phyloP scores from a whole-genome alignment of 2,797 vertebrate species.

The Bradypodion pumilum region DNA sequence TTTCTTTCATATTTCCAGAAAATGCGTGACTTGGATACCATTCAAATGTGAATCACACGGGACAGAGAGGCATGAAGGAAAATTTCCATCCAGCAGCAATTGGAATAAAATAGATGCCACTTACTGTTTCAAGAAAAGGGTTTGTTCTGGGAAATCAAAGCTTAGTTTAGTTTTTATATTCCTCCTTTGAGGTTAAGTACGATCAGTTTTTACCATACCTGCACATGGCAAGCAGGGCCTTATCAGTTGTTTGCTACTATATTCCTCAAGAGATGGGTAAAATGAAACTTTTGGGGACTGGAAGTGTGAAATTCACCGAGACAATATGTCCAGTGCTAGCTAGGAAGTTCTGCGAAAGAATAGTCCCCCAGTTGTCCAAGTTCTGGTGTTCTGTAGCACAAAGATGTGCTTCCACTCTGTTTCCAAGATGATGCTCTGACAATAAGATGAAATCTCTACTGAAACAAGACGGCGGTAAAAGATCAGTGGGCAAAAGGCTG shows the following conservation, averaged over 20 bases:
- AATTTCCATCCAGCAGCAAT: neutral
- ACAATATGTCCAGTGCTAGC: too few species aligned
- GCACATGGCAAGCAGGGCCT: neutral
- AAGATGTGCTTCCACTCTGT: neutral
- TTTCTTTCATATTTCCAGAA: neutral
- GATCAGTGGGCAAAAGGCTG: neutral
- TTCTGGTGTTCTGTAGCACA: neutral
- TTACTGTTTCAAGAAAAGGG: too few species aligned
- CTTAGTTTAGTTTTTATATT: neutral
- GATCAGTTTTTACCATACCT: neutral
- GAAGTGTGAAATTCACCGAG: too few species aligned
- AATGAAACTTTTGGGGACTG: too few species aligned
- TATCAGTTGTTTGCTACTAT: neutral
- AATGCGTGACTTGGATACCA: neutral
- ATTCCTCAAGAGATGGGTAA: too few species aligned
- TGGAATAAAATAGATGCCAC: neutral
- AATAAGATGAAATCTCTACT: neutral
- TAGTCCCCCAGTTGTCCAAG: too few species aligned
- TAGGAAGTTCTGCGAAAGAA: too few species aligned
- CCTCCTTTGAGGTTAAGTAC: neutral
- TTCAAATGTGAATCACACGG: conserved; percentile 13
- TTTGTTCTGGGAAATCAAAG: too few species aligned
- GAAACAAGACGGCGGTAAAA: neutral
- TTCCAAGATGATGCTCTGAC: neutral
- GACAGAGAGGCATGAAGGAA: neutral